These are phyloP conservation scores for Doryteuthis pealeii DNA, from an alignment of 1,140 invertebrate genomes.

Conservation along the genomic window DNA sequence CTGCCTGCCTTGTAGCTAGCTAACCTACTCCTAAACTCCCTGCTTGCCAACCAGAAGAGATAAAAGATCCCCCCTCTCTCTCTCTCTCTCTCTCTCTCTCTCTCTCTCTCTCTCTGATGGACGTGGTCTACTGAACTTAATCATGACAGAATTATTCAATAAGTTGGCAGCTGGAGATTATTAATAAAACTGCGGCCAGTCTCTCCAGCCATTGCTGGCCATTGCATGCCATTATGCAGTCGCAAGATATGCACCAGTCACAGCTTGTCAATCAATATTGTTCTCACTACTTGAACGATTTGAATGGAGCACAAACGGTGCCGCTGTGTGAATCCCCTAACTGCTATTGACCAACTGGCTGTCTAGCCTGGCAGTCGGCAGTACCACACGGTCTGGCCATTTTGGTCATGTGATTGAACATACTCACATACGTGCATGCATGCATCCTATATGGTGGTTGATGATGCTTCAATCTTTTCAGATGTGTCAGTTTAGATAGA, in stretches of 20 bases:
- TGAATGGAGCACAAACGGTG: background rate
- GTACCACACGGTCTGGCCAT: no score
- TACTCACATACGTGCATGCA: no score
- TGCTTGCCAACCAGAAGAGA: no score
- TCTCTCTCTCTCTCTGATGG: background rate
- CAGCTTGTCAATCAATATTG: background rate
- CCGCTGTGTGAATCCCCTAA: background rate
- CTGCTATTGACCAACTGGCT: no score
- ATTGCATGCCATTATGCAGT: background rate
- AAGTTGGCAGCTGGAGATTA: slow-evolving; percentile 1
- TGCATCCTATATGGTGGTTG: no score
- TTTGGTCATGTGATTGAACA: no score
- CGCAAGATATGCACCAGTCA: background rate
- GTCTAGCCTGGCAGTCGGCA: no score
- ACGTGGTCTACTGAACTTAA: slow-evolving; percentile 3
- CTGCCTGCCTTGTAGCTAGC: no score
- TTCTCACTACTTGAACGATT: background rate
- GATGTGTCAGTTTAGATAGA: no score
- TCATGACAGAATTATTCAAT: slow-evolving; percentile 5
- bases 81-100: slow-evolving; percentile 2
- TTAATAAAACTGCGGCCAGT: background rate
- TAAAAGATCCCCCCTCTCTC: background rate
- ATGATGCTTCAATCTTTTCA: no score
- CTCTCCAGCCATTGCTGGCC: background rate
- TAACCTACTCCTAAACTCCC: no score